Conservation (phyloP, 1,140 invertebrate species). For the Ips nitidus region DNA sequence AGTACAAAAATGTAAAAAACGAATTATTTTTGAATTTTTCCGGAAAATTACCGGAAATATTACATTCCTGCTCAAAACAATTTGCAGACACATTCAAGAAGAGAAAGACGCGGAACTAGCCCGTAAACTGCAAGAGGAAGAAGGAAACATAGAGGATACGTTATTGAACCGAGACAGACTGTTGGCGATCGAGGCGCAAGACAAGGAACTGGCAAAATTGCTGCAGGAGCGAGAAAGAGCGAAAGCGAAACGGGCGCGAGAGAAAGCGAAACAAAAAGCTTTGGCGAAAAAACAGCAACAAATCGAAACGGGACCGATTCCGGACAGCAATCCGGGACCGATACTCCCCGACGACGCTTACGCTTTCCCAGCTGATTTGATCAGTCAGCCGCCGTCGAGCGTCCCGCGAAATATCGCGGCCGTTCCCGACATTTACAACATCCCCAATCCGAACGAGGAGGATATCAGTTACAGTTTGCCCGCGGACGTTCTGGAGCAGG, state of each 20-base stretch:
- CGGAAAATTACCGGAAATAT: no score
- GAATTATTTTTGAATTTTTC: no score
- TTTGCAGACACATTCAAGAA: slow-evolving; percentile 60
- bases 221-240: slow-evolving; percentile 83
- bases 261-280: slow-evolving; percentile 67
- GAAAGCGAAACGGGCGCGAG: slow-evolving; percentile 66
- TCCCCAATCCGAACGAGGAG: slow-evolving; percentile 45
- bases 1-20: no score
- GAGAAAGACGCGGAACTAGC: slow-evolving; percentile 63
- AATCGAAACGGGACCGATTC: slow-evolving; percentile 49
- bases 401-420: slow-evolving; percentile 38
- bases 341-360: slow-evolving; percentile 50
- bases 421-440: slow-evolving; percentile 40
- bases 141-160: slow-evolving; percentile 61
- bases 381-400: slow-evolving; percentile 28
- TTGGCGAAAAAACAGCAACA: slow-evolving; percentile 62
- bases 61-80: background rate
- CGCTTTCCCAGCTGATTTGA: slow-evolving; percentile 49
- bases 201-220: slow-evolving; percentile 84
- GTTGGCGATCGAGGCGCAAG: slow-evolving; percentile 86
- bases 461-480: slow-evolving; percentile 51
- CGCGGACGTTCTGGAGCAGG: slow-evolving; percentile 39
- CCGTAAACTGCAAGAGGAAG: slow-evolving; percentile 59
- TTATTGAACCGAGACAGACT: slow-evolving; percentile 70
- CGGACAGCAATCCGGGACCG: slow-evolving; percentile 31